Evolutionary conservation across 2,888 invertebrate species (phyloP), one percentile per base, ranked within the genome.

Genomic region (Boloria euphrosyne): DNA sequence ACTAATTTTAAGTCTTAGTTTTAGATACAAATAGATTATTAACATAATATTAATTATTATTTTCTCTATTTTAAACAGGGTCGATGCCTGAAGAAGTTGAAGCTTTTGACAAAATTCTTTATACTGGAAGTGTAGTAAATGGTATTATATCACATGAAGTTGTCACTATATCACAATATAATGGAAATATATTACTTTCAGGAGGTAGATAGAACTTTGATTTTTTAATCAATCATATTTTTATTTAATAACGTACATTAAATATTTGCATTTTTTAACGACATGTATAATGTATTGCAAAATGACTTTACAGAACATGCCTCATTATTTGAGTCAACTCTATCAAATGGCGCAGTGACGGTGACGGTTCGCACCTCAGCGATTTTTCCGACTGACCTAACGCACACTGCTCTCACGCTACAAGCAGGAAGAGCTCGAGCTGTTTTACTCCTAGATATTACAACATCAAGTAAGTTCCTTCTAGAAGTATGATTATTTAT

Each of bases 31-130:
- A 31, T 7, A 31, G 31, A 31, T 38, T 10, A 38, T 7, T 38
- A 2, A 7, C 10, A 38, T 38, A 38, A 38, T 2, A 38, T 10
- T 38, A 38, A 38, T 38, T 38, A 38, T 38, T 10, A 38, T 7
- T 38, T 38, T 38, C 31, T 38, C 31, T 2, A 38, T 38, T 10
- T 38, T 38, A 38, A 38, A 38, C 31, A 38, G 31, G 31, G 2
- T 38, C 31, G 2, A 38, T 7, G 31, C 31, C 31, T 38, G 31
- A 38, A 38, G 31, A 38, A 38, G 10, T 38, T 3, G 78, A 75
- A 4, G 57, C 65, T 16, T 90, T 90, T 69, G 82, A 82, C 2
- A 84, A 80, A 72, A 74, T 85, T 65, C 68, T 88, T 0, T 89
- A 82, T 65, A 76, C 76, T 67, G 90, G 90, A 69, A 62, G 75